Conservation (phyloP, 1,140 invertebrate genomes). For the Drosophila ananassae region DNA sequence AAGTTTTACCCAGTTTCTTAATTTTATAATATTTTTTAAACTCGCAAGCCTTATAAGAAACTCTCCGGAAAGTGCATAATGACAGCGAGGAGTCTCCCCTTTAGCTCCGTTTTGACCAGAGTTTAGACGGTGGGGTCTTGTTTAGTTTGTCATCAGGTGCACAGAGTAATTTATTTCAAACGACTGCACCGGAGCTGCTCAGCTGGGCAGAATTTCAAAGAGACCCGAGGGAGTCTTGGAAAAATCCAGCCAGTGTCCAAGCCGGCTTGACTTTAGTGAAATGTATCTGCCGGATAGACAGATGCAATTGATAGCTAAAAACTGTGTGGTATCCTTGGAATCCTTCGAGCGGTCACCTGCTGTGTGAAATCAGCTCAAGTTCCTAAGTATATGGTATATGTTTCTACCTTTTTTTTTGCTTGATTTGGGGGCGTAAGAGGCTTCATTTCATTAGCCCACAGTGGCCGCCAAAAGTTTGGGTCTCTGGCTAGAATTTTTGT, state of each 20-base stretch:
- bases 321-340: conserved; percentile 15
- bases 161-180: conserved; percentile 79
- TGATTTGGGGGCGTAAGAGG: conserved; percentile 6
- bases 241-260: conserved; percentile 38
- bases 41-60: background rate
- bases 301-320: conserved; percentile 44
- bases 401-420: conserved; percentile 11
- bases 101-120: conserved; percentile 13
- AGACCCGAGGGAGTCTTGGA: conserved; percentile 2
- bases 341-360: conserved; percentile 62
- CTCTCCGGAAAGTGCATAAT: background rate
- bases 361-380: conserved; percentile 65
- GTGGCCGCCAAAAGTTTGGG: conserved; percentile 60
- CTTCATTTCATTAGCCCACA: conserved; percentile 73
- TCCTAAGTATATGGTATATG: conserved; percentile 36
- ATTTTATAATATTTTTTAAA: background rate
- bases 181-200: conserved; percentile 56
- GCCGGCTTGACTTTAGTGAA: conserved; percentile 67
- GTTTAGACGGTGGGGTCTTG: conserved; percentile 31
- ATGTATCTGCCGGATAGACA: conserved; percentile 63
- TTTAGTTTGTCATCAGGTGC: conserved; percentile 78
- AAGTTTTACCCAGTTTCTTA: background rate
- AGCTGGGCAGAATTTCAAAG: conserved; percentile 26
- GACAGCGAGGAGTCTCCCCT: background rate
- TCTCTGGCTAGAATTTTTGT: conserved; percentile 34